Evolutionary conservation across 2,888 invertebrate species (phyloP).

Genomic region (Callinectes sapidus): DNA sequence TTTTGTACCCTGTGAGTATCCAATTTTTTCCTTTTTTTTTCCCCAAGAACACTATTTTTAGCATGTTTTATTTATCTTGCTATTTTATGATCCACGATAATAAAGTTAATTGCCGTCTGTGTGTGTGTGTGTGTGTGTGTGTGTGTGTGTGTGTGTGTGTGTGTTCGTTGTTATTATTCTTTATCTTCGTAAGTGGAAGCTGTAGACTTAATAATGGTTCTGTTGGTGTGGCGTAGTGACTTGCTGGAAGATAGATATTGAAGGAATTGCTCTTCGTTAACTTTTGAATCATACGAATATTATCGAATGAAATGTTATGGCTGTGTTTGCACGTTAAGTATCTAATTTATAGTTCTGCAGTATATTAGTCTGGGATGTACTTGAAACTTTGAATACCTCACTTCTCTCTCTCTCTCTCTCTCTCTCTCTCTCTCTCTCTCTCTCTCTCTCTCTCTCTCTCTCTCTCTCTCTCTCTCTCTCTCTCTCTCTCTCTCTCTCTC

Average conservation of each 20-base stretch:
- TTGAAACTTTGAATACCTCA: no score
- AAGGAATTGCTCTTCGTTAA: no score
- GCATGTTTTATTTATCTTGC: background rate
- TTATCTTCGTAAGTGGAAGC: background rate
- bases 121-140: conserved; percentile 1
- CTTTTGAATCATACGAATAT: no score
- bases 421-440: conserved; percentile 1
- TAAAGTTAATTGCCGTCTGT: background rate
- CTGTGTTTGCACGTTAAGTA: no score
- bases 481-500: no score
- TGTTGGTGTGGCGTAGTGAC: no score
- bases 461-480: background rate
- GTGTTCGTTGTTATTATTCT: background rate
- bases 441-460: background rate
- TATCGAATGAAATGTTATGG: no score
- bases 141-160: background rate
- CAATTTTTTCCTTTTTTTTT: background rate
- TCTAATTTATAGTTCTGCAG: no score
- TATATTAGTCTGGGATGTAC: no score
- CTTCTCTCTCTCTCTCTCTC: background rate
- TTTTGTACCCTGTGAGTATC: background rate
- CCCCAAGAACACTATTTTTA: background rate
- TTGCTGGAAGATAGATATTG: no score
- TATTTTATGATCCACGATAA: background rate
- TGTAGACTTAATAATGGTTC: no score